Evolutionary conservation across 2,113 vertebrate genomes (phyloP).

Genomic region (Gyps fulvus): DNA sequence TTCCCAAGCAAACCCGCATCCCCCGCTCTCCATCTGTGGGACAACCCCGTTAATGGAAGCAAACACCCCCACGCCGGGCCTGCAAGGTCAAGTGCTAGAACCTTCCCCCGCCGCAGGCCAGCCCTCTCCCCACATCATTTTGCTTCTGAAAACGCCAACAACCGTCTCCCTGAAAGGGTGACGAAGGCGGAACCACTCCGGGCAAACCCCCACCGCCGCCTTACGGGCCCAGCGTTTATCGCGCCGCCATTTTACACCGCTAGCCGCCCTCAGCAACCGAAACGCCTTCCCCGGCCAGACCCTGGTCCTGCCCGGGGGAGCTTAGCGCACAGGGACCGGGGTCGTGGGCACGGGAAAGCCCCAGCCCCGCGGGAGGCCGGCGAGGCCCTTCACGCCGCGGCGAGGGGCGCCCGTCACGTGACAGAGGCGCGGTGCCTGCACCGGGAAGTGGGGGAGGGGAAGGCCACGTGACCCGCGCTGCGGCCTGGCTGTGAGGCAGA

Average conservation of each 20-base stretch:
- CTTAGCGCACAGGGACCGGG: not conserved
- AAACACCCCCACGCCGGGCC: accelerated
- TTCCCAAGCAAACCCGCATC: not conserved
- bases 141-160: accelerated
- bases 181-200: not conserved
- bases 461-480: not conserved
- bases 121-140: too few species aligned
- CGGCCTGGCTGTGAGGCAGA: accelerated
- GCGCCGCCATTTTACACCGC: not conserved
- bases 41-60: accelerated
- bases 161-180: too few species aligned
- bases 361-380: not conserved
- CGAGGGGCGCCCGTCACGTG: not conserved
- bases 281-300: accelerated
- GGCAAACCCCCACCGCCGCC: accelerated
- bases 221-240: accelerated
- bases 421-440: accelerated
- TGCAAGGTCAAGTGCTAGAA: not conserved
- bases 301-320: accelerated
- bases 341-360: accelerated
- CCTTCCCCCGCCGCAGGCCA: not conserved
- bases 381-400: not conserved
- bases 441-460: accelerated
- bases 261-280: accelerated
- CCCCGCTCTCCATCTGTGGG: accelerated